Conservation (phyloP, 2,888 invertebrate species). For the Sussaba pulchella region DNA sequence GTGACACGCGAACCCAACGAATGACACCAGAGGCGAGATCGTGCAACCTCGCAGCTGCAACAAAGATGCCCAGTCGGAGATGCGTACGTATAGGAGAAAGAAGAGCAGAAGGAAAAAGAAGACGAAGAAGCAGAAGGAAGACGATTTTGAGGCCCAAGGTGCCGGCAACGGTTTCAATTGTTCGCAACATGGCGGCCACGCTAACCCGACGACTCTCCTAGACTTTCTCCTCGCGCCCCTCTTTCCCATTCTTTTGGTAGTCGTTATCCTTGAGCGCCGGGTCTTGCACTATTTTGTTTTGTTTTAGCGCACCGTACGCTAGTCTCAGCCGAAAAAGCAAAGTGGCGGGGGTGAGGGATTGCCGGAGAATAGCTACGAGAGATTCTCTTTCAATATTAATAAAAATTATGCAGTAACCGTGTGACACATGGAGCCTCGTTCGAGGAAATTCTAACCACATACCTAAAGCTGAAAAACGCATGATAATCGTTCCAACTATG, state of each 20-base stretch:
- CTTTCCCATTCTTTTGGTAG: constrained; percentile 70
- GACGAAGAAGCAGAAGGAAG: constrained; percentile 70
- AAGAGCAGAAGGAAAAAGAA: background rate
- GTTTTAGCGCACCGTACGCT: constrained; percentile 79
- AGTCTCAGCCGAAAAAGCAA: constrained; percentile 69
- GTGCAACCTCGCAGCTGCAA: constrained; percentile 18
- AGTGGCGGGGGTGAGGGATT: constrained; percentile 19
- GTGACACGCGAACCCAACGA: constrained; percentile 54
- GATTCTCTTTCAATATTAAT: background rate
- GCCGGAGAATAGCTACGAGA: background rate
- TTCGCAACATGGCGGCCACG: constrained; percentile 80
- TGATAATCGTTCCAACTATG: no score
- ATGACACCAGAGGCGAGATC: constrained; percentile 37
- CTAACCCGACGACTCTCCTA: constrained; percentile 68
- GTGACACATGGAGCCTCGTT: no score
- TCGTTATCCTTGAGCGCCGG: constrained; percentile 82
- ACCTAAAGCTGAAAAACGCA: no score
- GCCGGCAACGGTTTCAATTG: constrained; percentile 82
- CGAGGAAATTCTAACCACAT: no score
- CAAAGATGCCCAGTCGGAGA: constrained; percentile 12
- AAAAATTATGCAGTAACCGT: background rate
- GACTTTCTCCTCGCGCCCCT: constrained; percentile 36
- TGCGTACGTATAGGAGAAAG: constrained; percentile 10
- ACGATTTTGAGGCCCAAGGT: constrained; percentile 61
- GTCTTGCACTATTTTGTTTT: constrained; percentile 81